Evolutionary conservation across 2,113 vertebrate species (phyloP).

Genomic region (Cricetomys ansorgei): DNA sequence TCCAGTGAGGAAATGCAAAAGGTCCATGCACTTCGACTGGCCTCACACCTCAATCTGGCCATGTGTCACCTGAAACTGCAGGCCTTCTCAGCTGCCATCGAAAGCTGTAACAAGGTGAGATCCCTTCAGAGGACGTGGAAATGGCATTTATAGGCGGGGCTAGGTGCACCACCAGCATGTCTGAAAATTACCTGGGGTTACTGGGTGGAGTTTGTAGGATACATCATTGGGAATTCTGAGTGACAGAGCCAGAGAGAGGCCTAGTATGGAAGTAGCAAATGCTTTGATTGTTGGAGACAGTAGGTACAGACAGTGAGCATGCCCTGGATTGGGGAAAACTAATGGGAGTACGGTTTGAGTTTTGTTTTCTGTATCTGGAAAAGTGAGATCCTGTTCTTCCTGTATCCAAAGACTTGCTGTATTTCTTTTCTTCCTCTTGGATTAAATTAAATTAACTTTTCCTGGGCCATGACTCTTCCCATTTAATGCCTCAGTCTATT

Average conservation of each 20-base stretch:
- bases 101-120: slow-evolving; percentile 96
- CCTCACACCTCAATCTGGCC: slow-evolving; percentile 96
- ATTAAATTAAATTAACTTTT: not conserved
- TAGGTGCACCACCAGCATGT: not conserved
- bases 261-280: not conserved
- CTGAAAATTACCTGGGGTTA: not conserved
- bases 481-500: not conserved
- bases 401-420: not conserved
- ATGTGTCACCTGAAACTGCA: slow-evolving; percentile 97
- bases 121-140: not conserved
- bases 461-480: not conserved
- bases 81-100: slow-evolving; percentile 91
- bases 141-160: not conserved
- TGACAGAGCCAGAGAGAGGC: not conserved
- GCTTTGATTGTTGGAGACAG: not conserved
- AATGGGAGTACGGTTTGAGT: no score
- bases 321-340: not conserved
- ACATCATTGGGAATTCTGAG: not conserved
- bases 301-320: not conserved
- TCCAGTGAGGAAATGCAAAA: slow-evolving; percentile 86
- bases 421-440: not conserved
- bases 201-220: not conserved
- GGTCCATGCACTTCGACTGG: slow-evolving; percentile 90
- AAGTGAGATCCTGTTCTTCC: not conserved
- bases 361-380: not conserved